Evolutionary conservation across 2,888 invertebrate species (phyloP).

Genomic region (Pammene fasciana): DNA sequence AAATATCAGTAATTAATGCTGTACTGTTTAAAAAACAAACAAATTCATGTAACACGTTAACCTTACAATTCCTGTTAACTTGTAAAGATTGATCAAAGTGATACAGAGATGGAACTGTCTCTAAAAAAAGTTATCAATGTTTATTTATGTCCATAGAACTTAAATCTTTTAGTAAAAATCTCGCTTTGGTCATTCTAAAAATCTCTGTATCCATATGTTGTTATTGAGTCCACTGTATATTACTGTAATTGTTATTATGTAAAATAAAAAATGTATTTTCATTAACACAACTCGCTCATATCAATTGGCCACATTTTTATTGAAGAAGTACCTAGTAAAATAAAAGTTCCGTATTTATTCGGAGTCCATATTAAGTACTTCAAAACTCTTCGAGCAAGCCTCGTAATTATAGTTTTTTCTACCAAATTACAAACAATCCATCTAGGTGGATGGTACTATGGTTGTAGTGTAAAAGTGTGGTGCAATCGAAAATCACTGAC

Average conservation of each 20-base stretch:
- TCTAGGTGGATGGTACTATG: neutral
- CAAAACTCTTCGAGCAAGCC: too few relatives aligned
- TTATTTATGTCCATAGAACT: too few relatives aligned
- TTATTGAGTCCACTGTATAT: constrained; percentile 1
- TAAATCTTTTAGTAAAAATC: too few relatives aligned
- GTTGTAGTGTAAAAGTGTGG: neutral
- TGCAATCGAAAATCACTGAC: neutral
- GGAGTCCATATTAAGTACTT: neutral
- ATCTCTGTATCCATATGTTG: neutral
- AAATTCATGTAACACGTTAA: neutral
- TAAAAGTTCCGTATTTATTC: too few relatives aligned
- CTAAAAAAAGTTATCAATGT: too few relatives aligned
- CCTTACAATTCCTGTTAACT: constrained; percentile 20
- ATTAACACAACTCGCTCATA: constrained; percentile 6
- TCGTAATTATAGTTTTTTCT: too few relatives aligned
- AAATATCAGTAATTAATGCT: neutral
- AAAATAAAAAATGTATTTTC: neutral
- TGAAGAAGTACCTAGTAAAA: neutral
- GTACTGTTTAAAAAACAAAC: too few relatives aligned
- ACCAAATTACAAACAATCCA: too few relatives aligned
- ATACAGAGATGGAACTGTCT: constrained; percentile 9
- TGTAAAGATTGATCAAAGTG: constrained; percentile 67
- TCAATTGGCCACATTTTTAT: neutral
- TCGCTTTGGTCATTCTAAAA: constrained; percentile 19
- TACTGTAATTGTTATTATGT: neutral